Conservation (phyloP, 2,888 invertebrate genomes). For the Xanthorhoe spadicearia region DNA sequence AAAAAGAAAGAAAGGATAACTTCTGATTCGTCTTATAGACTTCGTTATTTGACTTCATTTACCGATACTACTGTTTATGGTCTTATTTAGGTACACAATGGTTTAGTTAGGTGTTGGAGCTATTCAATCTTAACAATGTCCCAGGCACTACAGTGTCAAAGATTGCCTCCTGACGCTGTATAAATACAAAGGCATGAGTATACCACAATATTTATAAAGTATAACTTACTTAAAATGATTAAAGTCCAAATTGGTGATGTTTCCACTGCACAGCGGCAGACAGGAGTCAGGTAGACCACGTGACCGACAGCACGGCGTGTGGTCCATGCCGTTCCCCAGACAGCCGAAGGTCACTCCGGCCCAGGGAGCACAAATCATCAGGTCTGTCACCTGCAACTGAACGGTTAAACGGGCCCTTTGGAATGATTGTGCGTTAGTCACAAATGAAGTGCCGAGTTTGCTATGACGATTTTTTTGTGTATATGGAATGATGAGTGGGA, state of each 20-base stretch:
- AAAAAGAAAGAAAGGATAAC: too few relatives aligned
- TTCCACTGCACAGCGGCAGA: slow-evolving; percentile 91
- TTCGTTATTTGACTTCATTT: too few relatives aligned
- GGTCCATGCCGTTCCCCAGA: slow-evolving; percentile 91
- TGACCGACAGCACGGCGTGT: slow-evolving; percentile 91
- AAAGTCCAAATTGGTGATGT: slow-evolving; percentile 90
- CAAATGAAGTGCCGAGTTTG: slow-evolving; percentile 54
- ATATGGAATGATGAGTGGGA: too few relatives aligned
- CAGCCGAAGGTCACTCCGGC: slow-evolving; percentile 92
- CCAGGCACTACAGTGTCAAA: too few relatives aligned
- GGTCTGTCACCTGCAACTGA: slow-evolving; percentile 89
- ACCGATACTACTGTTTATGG: too few relatives aligned
- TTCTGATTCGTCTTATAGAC: too few relatives aligned
- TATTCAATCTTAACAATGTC: too few relatives aligned
- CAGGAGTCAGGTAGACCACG: slow-evolving; percentile 91
- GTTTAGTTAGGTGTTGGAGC: too few relatives aligned
- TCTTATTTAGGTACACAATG: too few relatives aligned
- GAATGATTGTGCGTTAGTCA: slow-evolving; percentile 75
- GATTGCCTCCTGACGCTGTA: too few relatives aligned
- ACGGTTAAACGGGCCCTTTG: slow-evolving; percentile 61
- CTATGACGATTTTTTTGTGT: too few relatives aligned
- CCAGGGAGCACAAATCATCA: slow-evolving; percentile 96
- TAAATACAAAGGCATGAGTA: too few relatives aligned
- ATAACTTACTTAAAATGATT: slow-evolving; percentile 91
- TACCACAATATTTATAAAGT: background rate